Conservation (phyloP, 2,113 vertebrate species). For the Vanacampus margaritifer region DNA sequence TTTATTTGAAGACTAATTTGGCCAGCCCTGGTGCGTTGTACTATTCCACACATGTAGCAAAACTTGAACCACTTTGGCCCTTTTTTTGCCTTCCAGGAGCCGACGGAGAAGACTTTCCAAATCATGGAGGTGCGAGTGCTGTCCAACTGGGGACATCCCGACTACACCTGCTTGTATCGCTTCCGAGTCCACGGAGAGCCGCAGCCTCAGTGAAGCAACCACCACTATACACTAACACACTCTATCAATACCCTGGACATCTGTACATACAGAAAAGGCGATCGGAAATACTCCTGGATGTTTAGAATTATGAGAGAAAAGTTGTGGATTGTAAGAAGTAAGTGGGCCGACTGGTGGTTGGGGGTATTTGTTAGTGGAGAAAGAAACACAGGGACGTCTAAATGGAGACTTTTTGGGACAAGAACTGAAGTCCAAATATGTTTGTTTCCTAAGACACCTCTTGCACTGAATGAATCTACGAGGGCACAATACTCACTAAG, state of each 20-base stretch:
- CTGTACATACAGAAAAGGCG: conserved; percentile 54
- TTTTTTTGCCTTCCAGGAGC: conserved; percentile 65
- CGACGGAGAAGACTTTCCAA: conserved; percentile 77
- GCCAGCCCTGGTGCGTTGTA: neutral
- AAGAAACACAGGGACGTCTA: conserved; percentile 39
- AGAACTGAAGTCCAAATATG: conserved; percentile 31
- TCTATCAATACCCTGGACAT: conserved; percentile 23
- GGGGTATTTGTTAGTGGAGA: conserved; percentile 15
- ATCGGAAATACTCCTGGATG: conserved; percentile 14
- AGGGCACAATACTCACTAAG: conserved; percentile 24
- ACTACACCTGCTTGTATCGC: conserved; percentile 93
- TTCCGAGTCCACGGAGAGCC: conserved; percentile 83
- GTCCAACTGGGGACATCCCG: conserved; percentile 91
- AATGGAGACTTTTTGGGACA: conserved; percentile 23
- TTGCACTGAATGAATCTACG: conserved; percentile 61
- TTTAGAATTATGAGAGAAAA: conserved; percentile 26
- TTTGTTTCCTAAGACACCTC: conserved; percentile 35
- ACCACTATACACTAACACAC: conserved; percentile 3
- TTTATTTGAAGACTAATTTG: too few species aligned
- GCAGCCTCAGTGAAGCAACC: conserved; percentile 44
- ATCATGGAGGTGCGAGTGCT: conserved; percentile 89
- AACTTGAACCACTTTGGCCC: conserved; percentile 3
- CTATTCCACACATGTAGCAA: neutral
- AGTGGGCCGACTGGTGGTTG: conserved; percentile 34
- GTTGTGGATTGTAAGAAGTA: conserved; percentile 33